A percentile compares a stretch with the other conserved stretches of the same genome.
Evolutionary conservation across 2,888 invertebrate species (phyloP).

Genomic region (Limenitis camilla): DNA sequence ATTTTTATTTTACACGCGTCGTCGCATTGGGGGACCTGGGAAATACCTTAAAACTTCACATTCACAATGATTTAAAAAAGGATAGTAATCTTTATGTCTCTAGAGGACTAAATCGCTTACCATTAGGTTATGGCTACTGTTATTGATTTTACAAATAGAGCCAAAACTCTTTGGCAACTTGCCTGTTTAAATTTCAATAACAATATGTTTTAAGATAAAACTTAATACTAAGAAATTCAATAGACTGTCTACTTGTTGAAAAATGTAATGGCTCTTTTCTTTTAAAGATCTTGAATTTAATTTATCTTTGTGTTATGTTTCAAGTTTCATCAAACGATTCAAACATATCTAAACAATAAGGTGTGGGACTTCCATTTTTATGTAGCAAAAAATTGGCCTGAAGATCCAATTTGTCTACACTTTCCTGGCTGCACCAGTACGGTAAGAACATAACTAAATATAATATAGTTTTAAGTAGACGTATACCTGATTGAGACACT

Average conservation of each 20-base stretch:
- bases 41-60: too few species aligned
- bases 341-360: conserved; percentile 89
- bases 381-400: conserved; percentile 91
- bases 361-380: conserved; percentile 94
- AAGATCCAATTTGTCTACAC: conserved; percentile 87
- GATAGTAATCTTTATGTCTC: too few species aligned
- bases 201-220: background rate
- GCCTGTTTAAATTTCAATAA: conserved; percentile 3
- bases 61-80: too few species aligned
- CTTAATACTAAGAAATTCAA: background rate
- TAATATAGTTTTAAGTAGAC: too few species aligned
- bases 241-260: too few species aligned
- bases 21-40: too few species aligned
- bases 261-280: too few species aligned
- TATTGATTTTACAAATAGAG: conserved; percentile 8
- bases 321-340: conserved; percentile 92
- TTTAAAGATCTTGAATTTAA: too few species aligned
- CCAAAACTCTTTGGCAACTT: conserved; percentile 1
- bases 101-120: too few species aligned
- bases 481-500: too few species aligned
- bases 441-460: conserved; percentile 66
- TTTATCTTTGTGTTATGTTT: too few species aligned
- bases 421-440: conserved; percentile 92
- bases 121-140: background rate
- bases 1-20: too few species aligned